Percentiles rank a stretch among this genome's conserved stretches.
Conservation (phyloP, 23 tunicate genomes). For the Aplidium turbinatum region DNA sequence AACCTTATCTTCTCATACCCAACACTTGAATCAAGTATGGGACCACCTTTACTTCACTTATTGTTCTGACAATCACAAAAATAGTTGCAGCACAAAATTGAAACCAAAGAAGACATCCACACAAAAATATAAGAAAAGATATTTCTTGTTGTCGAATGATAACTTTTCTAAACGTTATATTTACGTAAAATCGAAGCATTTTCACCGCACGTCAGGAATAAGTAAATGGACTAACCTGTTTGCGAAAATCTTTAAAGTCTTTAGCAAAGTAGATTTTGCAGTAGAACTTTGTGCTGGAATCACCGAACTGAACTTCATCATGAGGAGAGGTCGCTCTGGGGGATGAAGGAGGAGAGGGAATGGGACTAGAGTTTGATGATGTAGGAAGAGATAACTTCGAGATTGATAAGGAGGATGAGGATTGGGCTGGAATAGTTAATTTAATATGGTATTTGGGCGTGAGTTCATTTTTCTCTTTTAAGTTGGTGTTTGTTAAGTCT, state of each 20-base stretch:
- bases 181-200: background rate
- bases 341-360: constrained; percentile 34
- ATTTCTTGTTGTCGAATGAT: background rate
- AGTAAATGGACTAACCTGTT: constrained; percentile 36
- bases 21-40: no score
- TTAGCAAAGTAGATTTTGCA: constrained; percentile 90
- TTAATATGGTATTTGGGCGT: no score
- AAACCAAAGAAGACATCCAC: no score
- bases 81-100: no score
- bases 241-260: constrained; percentile 50
- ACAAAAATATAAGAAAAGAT: no score
- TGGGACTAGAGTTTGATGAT: constrained; percentile 33
- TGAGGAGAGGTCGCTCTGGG: constrained; percentile 35
- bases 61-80: no score
- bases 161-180: background rate
- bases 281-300: constrained; percentile 65
- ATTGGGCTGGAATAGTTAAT: no score
- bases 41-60: no score
- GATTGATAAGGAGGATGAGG: no score
- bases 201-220: background rate
- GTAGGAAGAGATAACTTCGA: background rate
- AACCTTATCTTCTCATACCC: no score
- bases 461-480: no score
- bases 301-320: constrained; percentile 74
- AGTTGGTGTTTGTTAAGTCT: no score